Evolutionary conservation across 2,888 invertebrate species (phyloP).

Genomic region (Scaeva pyrastri): DNA sequence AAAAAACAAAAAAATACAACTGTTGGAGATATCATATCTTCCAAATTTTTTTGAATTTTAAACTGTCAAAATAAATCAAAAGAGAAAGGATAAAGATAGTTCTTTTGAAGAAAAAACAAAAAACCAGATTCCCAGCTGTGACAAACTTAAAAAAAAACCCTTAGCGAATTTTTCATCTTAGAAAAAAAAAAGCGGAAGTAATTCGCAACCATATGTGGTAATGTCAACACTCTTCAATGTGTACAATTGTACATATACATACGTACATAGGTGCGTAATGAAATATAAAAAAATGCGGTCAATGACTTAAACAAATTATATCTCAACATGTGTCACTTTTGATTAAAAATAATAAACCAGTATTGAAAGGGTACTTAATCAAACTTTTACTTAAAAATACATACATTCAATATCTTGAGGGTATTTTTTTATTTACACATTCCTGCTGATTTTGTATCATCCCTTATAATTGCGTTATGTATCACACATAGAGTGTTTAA

Average conservation of each 20-base stretch:
- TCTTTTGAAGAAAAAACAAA: no score
- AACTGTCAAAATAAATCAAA: no score
- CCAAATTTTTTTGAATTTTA: no score
- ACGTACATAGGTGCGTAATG: neutral
- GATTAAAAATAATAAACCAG: neutral
- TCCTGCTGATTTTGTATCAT: neutral
- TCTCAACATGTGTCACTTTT: slow-evolving; percentile 16
- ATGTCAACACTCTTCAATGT: neutral
- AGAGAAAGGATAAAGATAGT: no score
- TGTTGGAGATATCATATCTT: no score
- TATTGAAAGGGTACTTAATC: slow-evolving; percentile 1
- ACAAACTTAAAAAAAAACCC: no score
- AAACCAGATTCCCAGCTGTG: no score
- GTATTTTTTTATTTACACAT: neutral
- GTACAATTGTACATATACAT: neutral
- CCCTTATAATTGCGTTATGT: slow-evolving; percentile 1
- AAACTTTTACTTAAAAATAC: neutral
- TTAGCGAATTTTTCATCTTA: no score
- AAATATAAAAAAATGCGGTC: neutral
- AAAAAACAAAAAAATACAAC: no score
- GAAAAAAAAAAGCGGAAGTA: neutral
- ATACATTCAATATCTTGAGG: neutral
- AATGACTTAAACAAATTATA: slow-evolving; percentile 14
- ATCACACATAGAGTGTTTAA: no score
- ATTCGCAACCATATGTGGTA: neutral